These are phyloP conservation scores for Epinotia demarniana DNA, from an alignment of 2,888 invertebrate species.

Conservation along the genomic window DNA sequence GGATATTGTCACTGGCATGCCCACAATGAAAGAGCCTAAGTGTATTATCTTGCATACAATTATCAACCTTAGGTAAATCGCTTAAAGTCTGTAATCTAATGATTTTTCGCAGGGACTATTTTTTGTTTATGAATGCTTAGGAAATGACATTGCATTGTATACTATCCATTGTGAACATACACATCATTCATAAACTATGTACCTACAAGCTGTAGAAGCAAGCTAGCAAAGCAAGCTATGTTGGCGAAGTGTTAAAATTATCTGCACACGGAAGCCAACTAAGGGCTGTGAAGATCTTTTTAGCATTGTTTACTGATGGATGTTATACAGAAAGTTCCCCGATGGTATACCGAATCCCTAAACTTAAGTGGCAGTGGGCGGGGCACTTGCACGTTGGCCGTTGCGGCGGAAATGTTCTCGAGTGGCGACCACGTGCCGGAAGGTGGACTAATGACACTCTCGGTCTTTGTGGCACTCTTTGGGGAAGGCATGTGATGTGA, in stretches of 20 bases:
- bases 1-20: slow-evolving; percentile 16
- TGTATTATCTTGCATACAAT: not conserved
- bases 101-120: not conserved
- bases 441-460: no score
- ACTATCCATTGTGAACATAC: slow-evolving; percentile 18
- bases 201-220: not conserved
- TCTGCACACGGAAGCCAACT: not conserved
- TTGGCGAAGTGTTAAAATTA: not conserved
- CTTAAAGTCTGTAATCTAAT: not conserved
- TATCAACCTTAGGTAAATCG: not conserved
- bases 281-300: not conserved
- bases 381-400: no score
- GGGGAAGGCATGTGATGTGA: no score
- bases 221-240: not conserved
- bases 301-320: not conserved
- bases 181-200: not conserved
- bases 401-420: no score
- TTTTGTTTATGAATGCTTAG: slow-evolving; percentile 17
- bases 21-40: slow-evolving; percentile 11
- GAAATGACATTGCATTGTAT: not conserved
- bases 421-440: no score
- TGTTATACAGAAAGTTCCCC: no score
- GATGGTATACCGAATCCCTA: no score
- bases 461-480: no score
- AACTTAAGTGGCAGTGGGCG: no score